A percentile compares a stretch with the other conserved stretches of the same genome.
Conservation (phyloP, 2,888 invertebrate species). For the Unio delphinus region DNA sequence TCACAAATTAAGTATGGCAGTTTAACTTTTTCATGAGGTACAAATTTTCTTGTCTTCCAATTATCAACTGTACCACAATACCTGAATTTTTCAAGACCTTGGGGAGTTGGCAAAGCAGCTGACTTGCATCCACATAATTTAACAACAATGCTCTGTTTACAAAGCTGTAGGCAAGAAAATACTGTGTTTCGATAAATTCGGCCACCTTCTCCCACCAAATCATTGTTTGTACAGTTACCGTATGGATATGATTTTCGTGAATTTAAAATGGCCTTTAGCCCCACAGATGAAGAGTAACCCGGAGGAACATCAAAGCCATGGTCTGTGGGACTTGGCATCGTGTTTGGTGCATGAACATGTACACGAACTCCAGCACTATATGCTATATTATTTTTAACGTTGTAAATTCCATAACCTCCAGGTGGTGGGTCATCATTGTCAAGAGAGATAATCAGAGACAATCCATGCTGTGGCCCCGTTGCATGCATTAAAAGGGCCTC, state of each 20-base stretch:
- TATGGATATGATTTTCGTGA: constrained; percentile 53
- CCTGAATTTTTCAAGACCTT: constrained; percentile 37
- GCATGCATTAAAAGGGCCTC: constrained; percentile 57
- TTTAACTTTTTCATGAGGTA: constrained; percentile 30
- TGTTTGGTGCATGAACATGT: constrained; percentile 65
- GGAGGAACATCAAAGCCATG: constrained; percentile 67
- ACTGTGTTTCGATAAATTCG: constrained; percentile 55
- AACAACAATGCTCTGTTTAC: constrained; percentile 60
- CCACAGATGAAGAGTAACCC: constrained; percentile 65
- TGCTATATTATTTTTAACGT: constrained; percentile 59
- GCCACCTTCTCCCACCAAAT: constrained; percentile 34
- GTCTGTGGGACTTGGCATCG: constrained; percentile 66
- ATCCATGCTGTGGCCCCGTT: constrained; percentile 65
- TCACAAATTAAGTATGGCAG: constrained; percentile 50
- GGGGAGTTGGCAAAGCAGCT: constrained; percentile 54
- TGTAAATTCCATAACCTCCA: constrained; percentile 58
- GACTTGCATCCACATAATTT: constrained; percentile 59
- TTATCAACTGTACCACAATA: constrained; percentile 60
- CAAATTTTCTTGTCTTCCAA: constrained; percentile 42
- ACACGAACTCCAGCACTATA: constrained; percentile 65
- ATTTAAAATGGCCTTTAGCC: constrained; percentile 58
- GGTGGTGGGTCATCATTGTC: constrained; percentile 63
- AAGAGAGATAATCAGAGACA: constrained; percentile 63
- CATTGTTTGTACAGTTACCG: constrained; percentile 61
- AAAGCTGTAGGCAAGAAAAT: constrained; percentile 62